A percentile compares a stretch with the other conserved stretches of the same genome.
phyloP scores from a whole-genome alignment of 35 echinoderm and acorn worm genomes.

The Lytechinus variegatus region DNA sequence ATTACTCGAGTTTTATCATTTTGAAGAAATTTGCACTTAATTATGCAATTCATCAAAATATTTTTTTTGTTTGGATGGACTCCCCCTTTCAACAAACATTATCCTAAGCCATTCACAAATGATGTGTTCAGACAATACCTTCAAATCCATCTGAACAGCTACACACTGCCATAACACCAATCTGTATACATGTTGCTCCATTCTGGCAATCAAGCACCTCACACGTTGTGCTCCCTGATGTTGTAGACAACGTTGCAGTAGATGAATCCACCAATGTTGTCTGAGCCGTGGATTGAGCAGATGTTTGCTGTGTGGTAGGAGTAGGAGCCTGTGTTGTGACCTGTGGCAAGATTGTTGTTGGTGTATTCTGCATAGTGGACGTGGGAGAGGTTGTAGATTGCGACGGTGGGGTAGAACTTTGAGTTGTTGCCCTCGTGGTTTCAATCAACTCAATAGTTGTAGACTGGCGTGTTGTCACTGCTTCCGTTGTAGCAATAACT shows the following conservation, averaged over 20 bases:
- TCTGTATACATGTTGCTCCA: constrained; percentile 28
- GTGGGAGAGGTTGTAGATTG: neutral
- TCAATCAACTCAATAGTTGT: neutral
- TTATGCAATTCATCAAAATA: too few species aligned
- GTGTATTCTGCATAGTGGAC: neutral
- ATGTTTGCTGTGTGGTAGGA: neutral
- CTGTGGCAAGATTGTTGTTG: constrained; percentile 15
- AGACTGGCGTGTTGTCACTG: neutral
- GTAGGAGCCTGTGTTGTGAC: neutral
- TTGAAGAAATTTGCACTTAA: too few species aligned
- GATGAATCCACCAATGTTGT: neutral
- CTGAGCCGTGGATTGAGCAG: neutral
- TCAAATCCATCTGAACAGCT: constrained; percentile 33
- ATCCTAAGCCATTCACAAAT: too few species aligned
- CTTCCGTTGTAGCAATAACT: neutral
- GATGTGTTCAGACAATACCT: neutral
- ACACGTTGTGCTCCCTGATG: constrained; percentile 2
- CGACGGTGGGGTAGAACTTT: neutral
- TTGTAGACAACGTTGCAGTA: constrained; percentile 15
- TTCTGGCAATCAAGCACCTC: neutral
- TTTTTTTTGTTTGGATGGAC: too few species aligned
- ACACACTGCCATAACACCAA: neutral
- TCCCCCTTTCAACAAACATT: too few species aligned
- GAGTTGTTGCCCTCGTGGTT: neutral
- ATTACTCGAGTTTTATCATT: too few species aligned